Evolutionary conservation across 2,113 vertebrate species (phyloP).

Genomic region (Syngnathus typhle): DNA sequence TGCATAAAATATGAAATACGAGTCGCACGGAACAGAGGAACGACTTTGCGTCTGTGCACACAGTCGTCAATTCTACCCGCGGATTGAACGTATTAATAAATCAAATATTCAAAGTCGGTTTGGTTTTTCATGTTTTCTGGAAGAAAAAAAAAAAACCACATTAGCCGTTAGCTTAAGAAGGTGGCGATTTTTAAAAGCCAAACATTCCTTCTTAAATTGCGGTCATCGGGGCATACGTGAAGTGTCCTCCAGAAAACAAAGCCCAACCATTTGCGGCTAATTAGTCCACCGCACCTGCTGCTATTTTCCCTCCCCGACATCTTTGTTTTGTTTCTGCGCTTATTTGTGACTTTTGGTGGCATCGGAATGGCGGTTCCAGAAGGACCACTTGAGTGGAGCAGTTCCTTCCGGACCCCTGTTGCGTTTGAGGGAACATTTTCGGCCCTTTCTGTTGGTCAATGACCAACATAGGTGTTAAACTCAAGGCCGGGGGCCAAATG

Average conservation of each 20-base stretch:
- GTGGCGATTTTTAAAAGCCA: neutral
- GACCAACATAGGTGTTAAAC: too few relatives aligned
- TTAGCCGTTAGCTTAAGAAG: too few relatives aligned
- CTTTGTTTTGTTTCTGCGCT: slow-evolving; percentile 1
- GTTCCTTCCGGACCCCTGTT: neutral
- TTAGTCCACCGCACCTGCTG: slow-evolving; percentile 4
- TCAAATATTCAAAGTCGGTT: too few relatives aligned
- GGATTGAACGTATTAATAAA: too few relatives aligned
- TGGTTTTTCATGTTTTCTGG: too few relatives aligned
- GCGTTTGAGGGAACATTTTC: neutral
- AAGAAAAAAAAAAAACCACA: too few relatives aligned
- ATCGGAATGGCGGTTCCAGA: neutral
- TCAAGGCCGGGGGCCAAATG: too few relatives aligned
- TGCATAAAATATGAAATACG: slow-evolving; percentile 37
- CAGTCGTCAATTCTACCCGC: neutral
- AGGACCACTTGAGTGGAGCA: neutral
- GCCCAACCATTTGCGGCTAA: neutral
- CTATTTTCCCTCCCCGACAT: neutral
- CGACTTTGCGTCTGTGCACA: neutral
- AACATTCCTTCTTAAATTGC: slow-evolving; percentile 1
- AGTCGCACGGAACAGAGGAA: slow-evolving; percentile 17
- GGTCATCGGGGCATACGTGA: neutral
- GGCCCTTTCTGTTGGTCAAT: neutral
- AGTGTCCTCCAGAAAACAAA: slow-evolving; percentile 8
- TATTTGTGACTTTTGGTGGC: neutral